A percentile compares a stretch with the other conserved stretches of the same genome.
Conservation (phyloP, 2,797 vertebrate species). For the Acanthis flammea region DNA sequence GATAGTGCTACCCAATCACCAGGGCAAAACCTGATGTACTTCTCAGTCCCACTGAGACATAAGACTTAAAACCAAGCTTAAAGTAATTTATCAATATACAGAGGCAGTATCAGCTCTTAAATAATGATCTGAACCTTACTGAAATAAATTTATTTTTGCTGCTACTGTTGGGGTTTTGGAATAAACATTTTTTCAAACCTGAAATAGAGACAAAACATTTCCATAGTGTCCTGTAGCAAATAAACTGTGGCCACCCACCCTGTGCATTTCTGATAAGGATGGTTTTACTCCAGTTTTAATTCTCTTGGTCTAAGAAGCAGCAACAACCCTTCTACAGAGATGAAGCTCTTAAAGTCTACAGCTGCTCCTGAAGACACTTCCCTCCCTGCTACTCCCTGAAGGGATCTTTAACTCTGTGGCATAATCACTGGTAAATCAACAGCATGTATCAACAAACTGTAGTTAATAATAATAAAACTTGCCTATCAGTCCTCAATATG, state of each 20-base stretch:
- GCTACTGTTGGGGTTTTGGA: background rate
- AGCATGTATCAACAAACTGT: background rate
- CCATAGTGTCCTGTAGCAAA: background rate
- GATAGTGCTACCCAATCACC: background rate
- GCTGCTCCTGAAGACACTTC: background rate
- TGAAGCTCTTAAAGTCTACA: background rate
- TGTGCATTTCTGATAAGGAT: background rate
- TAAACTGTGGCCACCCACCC: background rate
- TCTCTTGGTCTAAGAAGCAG: background rate
- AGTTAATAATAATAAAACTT: conserved; percentile 16
- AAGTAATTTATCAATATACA: background rate
- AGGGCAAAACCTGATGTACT: background rate
- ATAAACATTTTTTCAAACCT: background rate
- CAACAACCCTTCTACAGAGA: background rate
- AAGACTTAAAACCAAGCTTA: background rate
- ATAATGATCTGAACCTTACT: background rate
- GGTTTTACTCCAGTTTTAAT: background rate
- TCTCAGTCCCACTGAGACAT: background rate
- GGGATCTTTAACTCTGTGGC: background rate
- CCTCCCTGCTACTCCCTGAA: background rate
- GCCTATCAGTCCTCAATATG: background rate
- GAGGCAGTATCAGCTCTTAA: background rate
- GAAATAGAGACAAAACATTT: background rate
- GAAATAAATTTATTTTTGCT: background rate
- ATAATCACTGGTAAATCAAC: conserved; percentile 16